Evolutionary conservation across 2,888 invertebrate species (phyloP).

Genomic region (Orgyia antiqua): DNA sequence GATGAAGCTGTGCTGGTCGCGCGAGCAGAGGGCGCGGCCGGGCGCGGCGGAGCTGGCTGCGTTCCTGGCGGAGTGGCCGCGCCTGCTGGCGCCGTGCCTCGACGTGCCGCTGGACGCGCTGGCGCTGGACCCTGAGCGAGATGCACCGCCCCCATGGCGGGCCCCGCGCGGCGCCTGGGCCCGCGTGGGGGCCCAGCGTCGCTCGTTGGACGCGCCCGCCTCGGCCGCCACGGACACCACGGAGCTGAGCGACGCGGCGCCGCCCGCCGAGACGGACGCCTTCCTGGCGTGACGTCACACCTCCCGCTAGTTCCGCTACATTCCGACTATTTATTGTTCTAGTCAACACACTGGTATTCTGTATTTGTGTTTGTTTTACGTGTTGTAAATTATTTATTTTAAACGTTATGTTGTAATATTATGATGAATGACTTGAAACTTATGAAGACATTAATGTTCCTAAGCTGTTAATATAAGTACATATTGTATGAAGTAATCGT

Average conservation of each 20-base stretch:
- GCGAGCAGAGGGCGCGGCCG: slow-evolving; percentile 83
- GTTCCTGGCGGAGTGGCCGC: slow-evolving; percentile 86
- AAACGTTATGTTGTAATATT: no score
- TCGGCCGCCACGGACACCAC: slow-evolving; percentile 50
- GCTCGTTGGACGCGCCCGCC: slow-evolving; percentile 51
- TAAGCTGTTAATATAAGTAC: no score
- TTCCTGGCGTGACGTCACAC: slow-evolving; percentile 16
- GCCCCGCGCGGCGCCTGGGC: slow-evolving; percentile 27
- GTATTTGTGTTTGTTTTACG: no score
- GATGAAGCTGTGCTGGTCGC: slow-evolving; percentile 89
- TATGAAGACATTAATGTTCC: no score
- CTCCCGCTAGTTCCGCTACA: background rate
- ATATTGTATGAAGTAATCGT: no score
- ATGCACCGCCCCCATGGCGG: slow-evolving; percentile 47
- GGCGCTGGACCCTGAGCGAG: slow-evolving; percentile 70
- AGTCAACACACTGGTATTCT: no score
- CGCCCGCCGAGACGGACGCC: slow-evolving; percentile 38
- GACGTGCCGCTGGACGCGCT: slow-evolving; percentile 87
- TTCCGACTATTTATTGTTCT: slow-evolving; percentile 24
- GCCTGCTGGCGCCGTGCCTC: slow-evolving; percentile 86
- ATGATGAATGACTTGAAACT: no score
- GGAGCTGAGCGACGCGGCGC: slow-evolving; percentile 51
- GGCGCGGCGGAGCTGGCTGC: slow-evolving; percentile 89
- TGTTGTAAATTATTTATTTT: no score
- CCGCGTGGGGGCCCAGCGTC: slow-evolving; percentile 50